Evolutionary conservation across 2,113 vertebrate genomes (phyloP).

Genomic region (Chauna torquata): DNA sequence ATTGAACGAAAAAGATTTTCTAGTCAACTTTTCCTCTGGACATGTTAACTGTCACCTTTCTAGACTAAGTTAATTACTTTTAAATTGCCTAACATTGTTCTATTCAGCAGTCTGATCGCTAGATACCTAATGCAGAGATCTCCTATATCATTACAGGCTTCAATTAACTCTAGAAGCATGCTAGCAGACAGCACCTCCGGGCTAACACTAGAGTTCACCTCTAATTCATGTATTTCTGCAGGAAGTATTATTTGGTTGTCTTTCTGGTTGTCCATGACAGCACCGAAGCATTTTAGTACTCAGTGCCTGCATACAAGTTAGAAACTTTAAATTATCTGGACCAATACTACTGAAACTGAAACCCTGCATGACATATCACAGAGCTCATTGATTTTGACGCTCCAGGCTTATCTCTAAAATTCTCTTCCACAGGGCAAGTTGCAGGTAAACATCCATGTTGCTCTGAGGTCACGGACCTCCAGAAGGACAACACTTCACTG

Average conservation of each 20-base stretch:
- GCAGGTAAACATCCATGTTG: not conserved
- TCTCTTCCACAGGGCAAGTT: not conserved
- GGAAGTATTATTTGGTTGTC: not conserved
- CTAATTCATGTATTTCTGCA: not conserved
- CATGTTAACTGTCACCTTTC: not conserved
- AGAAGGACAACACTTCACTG: not conserved
- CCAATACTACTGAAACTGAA: not conserved
- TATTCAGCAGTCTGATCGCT: not conserved
- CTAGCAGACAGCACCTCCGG: not conserved
- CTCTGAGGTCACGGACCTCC: not conserved
- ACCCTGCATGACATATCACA: not conserved
- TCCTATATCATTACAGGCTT: not conserved
- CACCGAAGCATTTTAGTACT: not conserved
- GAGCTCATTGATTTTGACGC: not conserved
- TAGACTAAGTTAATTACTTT: not conserved
- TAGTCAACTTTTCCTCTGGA: not conserved
- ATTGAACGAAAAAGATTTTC: not conserved
- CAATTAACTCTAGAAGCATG: not conserved
- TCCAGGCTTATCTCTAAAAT: not conserved
- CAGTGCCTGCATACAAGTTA: not conserved
- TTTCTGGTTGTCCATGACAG: accelerated
- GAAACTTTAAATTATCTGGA: not conserved
- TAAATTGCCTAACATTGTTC: not conserved
- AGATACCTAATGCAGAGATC: not conserved
- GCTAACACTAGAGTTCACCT: not conserved